Base-by-base conservation (phyloP, 2,888 invertebrate species). In the Agrotis ipsilon region DNA sequence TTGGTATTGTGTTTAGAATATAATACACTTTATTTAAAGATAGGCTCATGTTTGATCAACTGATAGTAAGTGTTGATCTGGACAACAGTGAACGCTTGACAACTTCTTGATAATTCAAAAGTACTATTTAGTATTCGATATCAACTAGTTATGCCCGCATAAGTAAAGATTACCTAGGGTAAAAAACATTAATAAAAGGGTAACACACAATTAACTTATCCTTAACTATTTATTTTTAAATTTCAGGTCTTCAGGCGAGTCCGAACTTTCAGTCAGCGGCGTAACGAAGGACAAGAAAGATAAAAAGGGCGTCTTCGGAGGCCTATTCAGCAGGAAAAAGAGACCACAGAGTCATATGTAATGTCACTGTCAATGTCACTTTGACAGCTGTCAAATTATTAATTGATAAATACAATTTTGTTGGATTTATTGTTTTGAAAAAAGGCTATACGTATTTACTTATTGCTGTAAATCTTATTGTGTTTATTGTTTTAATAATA, bases 301-400 rank as follows among this genome's bases (percentile, higher is more conserved):
- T 89, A 97, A 96, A 90, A 97, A 97, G 46, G 96, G 97, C 3
- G 96, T 97, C 45, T 96, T 97, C 85, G 96, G 96, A 74, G 96
- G 96, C 43, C 93, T 97, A n/a, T 97, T 97, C 91, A 96, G 96
- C 81, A 94, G 96, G 68, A 96, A 96, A 91, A 96, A 97, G 87
- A 88, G 96, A 70, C 96, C 96, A 1, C 96, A 96, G 82, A 96
- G 97, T 83, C 96, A 97, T 85, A 96, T 96, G 96, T 96, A 92
- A 84, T 49, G 48, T 59, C 66, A 75, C 60, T 68, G 59, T 55
- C 66, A 55, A 55, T 13, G 55, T 55, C 55, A 19, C 7, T 32
- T n/a, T 61, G 57, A 66, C n/a, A 68, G 49, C 68, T 77, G 77
- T 78, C 84, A 83, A 72, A 70, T 68, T 73, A 65, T 59, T 65